These are phyloP conservation scores for Rhadina sibilatrix DNA, from an alignment of 2,113 vertebrate genomes.

Conservation along the genomic window DNA sequence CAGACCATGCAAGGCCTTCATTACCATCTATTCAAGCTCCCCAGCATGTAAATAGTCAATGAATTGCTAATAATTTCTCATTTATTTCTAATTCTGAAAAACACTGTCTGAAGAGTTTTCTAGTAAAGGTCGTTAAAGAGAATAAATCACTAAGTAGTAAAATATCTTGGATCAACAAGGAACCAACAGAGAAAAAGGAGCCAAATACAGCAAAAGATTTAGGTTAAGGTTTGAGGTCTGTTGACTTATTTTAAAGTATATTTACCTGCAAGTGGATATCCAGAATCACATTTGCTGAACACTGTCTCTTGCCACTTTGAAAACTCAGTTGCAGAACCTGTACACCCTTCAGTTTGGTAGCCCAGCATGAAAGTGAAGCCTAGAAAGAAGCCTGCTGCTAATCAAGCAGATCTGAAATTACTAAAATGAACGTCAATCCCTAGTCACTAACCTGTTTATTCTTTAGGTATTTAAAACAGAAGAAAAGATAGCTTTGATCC, in stretches of 20 bases:
- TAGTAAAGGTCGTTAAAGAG: not conserved
- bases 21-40: not conserved
- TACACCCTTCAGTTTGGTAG: not conserved
- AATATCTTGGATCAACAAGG: not conserved
- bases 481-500: slow-evolving; percentile 56
- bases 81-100: not conserved
- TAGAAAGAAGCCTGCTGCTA: slow-evolving; percentile 7
- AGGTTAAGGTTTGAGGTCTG: not conserved
- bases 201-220: not conserved
- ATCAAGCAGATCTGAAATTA: not conserved
- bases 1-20: not conserved
- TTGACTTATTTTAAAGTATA: not conserved
- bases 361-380: not conserved
- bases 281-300: slow-evolving; percentile 13
- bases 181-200: not conserved
- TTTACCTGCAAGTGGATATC: not conserved
- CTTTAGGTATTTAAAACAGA: slow-evolving; percentile 29
- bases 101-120: not conserved
- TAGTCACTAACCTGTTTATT: slow-evolving; percentile 41
- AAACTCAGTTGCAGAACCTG: not conserved
- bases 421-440: slow-evolving; percentile 6
- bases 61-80: not conserved
- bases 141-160: not conserved
- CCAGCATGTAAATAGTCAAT: not conserved
- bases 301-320: not conserved